These are phyloP conservation scores for Sebastes kiyomatsui DNA, from an alignment of 2,797 vertebrate genomes.

Conservation along the genomic window DNA sequence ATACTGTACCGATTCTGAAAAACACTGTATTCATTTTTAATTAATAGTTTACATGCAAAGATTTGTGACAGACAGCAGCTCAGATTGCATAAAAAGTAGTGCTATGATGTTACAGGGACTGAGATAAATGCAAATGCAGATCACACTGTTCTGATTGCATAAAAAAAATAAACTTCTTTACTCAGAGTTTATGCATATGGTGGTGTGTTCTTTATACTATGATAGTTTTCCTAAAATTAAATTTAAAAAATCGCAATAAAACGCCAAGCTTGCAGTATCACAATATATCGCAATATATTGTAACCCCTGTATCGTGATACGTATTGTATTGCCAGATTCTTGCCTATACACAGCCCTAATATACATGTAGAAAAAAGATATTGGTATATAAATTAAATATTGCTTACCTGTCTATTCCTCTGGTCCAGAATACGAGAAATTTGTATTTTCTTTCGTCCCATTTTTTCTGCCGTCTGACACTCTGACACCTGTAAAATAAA, in stretches of 20 bases:
- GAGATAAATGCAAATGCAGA: neutral
- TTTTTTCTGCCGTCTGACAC: constrained; percentile 62
- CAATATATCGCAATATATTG: neutral
- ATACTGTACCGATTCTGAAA: neutral
- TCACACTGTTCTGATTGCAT: too few species aligned
- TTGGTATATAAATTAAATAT: neutral
- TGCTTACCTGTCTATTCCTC: constrained; percentile 90
- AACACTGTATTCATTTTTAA: neutral
- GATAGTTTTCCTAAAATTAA: neutral
- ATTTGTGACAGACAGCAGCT: neutral
- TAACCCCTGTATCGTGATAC: neutral
- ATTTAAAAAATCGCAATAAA: neutral
- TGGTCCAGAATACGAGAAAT: constrained; percentile 96
- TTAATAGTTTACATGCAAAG: neutral
- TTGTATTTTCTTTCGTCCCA: constrained; percentile 98
- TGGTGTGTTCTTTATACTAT: neutral
- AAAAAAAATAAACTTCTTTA: too few species aligned
- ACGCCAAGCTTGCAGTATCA: neutral
- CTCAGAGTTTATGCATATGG: neutral
- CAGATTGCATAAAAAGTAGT: neutral
- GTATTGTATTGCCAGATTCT: neutral
- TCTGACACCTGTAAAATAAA: constrained; percentile 43
- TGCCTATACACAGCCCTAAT: neutral
- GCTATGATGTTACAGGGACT: neutral
- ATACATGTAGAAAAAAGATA: neutral